Percentiles rank a stretch among this genome's conserved stretches.
phyloP scores from a whole-genome alignment of 2,113 vertebrate species.

The Trachemys scripta region DNA sequence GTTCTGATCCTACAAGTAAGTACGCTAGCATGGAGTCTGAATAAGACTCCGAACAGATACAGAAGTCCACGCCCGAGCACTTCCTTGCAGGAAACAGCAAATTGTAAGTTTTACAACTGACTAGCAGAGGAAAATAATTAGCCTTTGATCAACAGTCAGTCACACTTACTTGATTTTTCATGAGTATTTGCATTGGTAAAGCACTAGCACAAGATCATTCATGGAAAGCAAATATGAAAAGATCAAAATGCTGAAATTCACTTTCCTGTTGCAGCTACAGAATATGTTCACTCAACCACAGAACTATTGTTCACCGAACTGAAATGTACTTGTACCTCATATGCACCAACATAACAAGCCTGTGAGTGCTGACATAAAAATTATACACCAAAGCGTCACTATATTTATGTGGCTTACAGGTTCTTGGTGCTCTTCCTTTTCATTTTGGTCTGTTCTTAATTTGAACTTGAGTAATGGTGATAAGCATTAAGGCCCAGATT shows the following conservation, averaged over 20 bases:
- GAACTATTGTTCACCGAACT: neutral
- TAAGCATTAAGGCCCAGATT: neutral
- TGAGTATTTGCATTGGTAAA: neutral
- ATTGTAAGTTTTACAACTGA: neutral
- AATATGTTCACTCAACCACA: neutral
- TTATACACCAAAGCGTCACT: neutral
- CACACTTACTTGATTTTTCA: neutral
- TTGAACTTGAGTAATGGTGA: neutral
- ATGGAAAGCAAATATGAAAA: neutral
- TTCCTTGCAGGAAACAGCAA: neutral
- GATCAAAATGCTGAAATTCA: neutral
- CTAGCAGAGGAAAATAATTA: neutral
- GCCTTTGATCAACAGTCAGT: neutral
- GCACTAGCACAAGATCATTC: neutral
- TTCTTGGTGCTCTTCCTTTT: neutral
- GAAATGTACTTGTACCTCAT: neutral
- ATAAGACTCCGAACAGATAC: neutral
- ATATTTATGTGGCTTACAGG: neutral
- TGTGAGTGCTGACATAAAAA: rapidly evolving
- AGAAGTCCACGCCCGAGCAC: neutral
- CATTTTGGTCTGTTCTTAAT: neutral
- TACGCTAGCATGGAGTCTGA: neutral
- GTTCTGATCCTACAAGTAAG: neutral
- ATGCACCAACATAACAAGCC: neutral
- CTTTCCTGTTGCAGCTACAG: neutral